A percentile compares a stretch with the other conserved stretches of the same genome.
These are phyloP conservation scores for Bubo bubo DNA, from an alignment of 2,113 vertebrate genomes.

Conservation along the genomic window DNA sequence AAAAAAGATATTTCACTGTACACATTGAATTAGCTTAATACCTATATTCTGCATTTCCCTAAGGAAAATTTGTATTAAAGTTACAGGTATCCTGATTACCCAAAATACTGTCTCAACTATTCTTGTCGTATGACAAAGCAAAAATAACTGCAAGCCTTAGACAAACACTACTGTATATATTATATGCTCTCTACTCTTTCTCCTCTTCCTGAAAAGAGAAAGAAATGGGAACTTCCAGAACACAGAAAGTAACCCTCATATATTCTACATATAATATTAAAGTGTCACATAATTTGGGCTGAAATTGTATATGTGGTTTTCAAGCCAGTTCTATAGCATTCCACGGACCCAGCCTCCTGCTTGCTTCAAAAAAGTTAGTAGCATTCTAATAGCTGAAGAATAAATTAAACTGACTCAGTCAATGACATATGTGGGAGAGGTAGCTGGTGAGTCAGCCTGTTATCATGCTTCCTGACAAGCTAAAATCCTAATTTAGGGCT, in stretches of 20 bases:
- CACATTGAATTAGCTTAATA: not conserved
- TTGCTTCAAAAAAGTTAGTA: not conserved
- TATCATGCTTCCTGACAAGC: not conserved
- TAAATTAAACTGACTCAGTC: not conserved
- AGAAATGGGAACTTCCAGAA: not conserved
- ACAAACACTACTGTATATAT: not conserved
- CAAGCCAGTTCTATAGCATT: not conserved
- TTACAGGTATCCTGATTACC: not conserved
- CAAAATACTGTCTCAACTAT: not conserved
- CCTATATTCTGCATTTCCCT: not conserved
- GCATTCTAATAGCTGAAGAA: not conserved
- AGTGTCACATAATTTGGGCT: not conserved
- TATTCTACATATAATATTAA: not conserved
- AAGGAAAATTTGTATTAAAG: not conserved
- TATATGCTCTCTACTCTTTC: not conserved
- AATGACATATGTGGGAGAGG: not conserved
- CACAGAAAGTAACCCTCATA: not conserved
- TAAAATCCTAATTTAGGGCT: not conserved
- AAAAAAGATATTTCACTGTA: not conserved
- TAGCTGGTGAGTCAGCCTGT: not conserved
- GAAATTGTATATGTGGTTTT: not conserved
- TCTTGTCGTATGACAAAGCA: not conserved
- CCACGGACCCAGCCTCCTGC: not conserved
- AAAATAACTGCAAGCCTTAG: not conserved
- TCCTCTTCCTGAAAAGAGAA: not conserved